Percentiles rank a stretch among this genome's conserved stretches.
These are phyloP conservation scores for Netelia fuscicornis DNA, from an alignment of 2,888 invertebrate genomes.

Conservation along the genomic window DNA sequence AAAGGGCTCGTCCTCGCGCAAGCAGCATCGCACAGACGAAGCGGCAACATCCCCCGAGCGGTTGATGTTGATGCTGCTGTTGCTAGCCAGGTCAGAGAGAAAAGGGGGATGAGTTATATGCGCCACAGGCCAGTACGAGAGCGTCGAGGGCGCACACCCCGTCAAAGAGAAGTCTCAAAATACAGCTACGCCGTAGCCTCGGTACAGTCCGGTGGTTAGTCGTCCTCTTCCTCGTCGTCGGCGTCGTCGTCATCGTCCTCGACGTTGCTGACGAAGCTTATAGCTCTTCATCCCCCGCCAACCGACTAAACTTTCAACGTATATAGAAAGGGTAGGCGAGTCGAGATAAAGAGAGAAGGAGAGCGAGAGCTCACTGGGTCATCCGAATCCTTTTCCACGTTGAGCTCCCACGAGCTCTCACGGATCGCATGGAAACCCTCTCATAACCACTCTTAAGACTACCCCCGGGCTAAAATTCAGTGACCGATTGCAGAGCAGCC, in stretches of 20 bases:
- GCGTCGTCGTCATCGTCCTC: neutral
- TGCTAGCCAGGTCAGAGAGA: slow-evolving; percentile 43
- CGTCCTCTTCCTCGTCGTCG: neutral
- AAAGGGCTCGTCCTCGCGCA: slow-evolving; percentile 3
- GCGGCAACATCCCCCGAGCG: slow-evolving; percentile 17
- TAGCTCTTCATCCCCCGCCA: slow-evolving; percentile 20
- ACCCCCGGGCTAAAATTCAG: slow-evolving; percentile 10
- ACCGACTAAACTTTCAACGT: slow-evolving; percentile 55
- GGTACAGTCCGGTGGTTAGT: slow-evolving; percentile 5
- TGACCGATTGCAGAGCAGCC: slow-evolving; percentile 28
- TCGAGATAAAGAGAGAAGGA: too few relatives aligned
- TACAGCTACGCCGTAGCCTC: slow-evolving; percentile 1
- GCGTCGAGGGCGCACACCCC: slow-evolving; percentile 45
- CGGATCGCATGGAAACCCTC: slow-evolving; percentile 26
- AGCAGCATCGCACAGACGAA: neutral
- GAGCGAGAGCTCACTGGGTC: slow-evolving; percentile 34
- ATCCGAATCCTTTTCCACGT: slow-evolving; percentile 42
- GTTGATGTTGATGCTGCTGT: slow-evolving; percentile 14
- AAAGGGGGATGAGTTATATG: slow-evolving; percentile 33
- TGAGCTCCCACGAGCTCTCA: neutral
- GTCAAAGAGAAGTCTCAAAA: slow-evolving; percentile 56
- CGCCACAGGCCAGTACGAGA: slow-evolving; percentile 41
- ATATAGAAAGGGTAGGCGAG: too few relatives aligned
- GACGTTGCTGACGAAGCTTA: slow-evolving; percentile 13
- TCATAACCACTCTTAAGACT: slow-evolving; percentile 16